Conservation (phyloP, 2,113 vertebrate species). For the Oenanthe oenanthe region DNA sequence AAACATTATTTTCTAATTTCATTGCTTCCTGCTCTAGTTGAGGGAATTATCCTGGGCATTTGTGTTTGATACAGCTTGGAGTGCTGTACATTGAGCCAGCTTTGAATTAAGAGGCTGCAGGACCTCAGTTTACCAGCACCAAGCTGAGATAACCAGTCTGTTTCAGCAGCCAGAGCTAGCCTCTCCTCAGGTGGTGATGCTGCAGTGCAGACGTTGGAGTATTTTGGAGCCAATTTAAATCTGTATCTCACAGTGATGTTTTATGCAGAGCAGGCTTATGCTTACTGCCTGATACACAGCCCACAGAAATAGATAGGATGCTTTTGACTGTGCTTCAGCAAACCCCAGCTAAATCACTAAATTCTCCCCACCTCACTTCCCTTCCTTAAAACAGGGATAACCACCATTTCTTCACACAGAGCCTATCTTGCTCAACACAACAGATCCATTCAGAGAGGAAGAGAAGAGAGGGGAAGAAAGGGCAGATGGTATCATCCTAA, state of each 20-base stretch:
- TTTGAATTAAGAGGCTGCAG: background rate
- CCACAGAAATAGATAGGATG: background rate
- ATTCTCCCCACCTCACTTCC: background rate
- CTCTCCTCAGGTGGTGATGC: background rate
- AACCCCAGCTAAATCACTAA: background rate
- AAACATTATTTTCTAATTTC: background rate
- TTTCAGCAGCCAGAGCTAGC: background rate
- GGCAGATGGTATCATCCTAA: constrained; percentile 52
- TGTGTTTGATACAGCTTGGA: background rate
- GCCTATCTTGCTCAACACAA: background rate
- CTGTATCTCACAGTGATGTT: background rate
- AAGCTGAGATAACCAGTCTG: background rate
- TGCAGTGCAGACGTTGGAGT: background rate
- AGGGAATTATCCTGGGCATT: background rate
- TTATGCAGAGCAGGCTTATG: background rate
- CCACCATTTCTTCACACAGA: background rate
- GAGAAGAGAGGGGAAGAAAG: background rate
- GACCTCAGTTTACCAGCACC: background rate
- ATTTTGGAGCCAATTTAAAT: background rate
- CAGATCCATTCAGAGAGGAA: background rate
- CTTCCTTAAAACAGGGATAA: background rate
- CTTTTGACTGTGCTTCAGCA: background rate
- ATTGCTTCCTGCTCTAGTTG: background rate
- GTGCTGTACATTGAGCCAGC: background rate
- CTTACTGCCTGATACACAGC: background rate